Evolutionary conservation across 2,888 invertebrate genomes (phyloP).

Genomic region (Synanthedon formicaeformis): DNA sequence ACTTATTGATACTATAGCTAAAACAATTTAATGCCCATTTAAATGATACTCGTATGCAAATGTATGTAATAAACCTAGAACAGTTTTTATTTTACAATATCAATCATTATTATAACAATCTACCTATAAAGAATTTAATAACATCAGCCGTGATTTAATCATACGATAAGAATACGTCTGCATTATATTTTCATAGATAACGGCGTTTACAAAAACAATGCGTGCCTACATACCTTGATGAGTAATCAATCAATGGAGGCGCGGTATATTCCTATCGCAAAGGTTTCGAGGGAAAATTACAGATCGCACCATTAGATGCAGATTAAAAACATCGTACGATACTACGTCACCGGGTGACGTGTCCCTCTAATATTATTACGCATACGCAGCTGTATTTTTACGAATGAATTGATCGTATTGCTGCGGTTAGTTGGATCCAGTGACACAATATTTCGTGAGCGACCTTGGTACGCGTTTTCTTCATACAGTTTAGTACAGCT

Average conservation of each 20-base stretch:
- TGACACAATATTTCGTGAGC: background rate
- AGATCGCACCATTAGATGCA: slow-evolving; percentile 5
- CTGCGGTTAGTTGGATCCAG: background rate
- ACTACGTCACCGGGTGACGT: slow-evolving; percentile 47
- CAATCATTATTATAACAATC: too few species aligned
- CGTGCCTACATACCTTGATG: background rate
- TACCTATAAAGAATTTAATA: background rate
- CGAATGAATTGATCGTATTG: background rate
- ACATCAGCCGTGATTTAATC: background rate
- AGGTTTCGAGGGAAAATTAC: slow-evolving; percentile 5
- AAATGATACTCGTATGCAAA: too few species aligned
- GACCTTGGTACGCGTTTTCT: background rate
- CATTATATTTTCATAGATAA: background rate
- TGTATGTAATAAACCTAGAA: too few species aligned
- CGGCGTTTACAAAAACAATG: background rate
- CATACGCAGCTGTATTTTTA: background rate
- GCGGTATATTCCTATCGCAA: slow-evolving; percentile 16
- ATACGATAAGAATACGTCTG: background rate
- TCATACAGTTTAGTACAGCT: too few species aligned
- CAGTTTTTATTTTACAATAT: too few species aligned
- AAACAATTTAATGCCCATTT: too few species aligned
- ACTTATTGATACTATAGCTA: too few species aligned
- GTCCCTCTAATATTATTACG: slow-evolving; percentile 7
- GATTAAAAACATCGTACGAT: slow-evolving; percentile 50
- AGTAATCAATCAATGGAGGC: slow-evolving; percentile 9